These are phyloP conservation scores for Drosophila triauraria DNA, from an alignment of 1,140 invertebrate genomes.

Conservation along the genomic window DNA sequence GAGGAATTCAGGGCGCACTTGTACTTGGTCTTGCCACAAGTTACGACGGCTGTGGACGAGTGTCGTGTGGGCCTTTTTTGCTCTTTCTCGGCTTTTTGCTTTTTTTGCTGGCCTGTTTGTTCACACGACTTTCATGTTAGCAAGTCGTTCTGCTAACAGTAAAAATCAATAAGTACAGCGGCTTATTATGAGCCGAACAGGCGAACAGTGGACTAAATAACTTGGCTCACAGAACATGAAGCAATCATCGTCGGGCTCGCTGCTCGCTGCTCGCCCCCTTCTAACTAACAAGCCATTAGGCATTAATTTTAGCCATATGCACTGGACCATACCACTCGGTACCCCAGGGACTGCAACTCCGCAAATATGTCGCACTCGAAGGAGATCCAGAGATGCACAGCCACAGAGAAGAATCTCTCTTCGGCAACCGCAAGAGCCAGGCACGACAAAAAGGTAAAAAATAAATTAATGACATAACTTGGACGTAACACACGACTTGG, in stretches of 20 bases:
- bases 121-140: slow-evolving; percentile 82
- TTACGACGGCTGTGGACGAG: slow-evolving; percentile 29
- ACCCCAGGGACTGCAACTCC: slow-evolving; percentile 61
- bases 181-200: slow-evolving; percentile 61
- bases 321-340: slow-evolving; percentile 46
- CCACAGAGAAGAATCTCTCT: background rate
- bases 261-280: slow-evolving; percentile 32
- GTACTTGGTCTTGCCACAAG: slow-evolving; percentile 22
- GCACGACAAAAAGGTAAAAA: slow-evolving; percentile 67
- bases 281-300: slow-evolving; percentile 67
- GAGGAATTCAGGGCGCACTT: slow-evolving; percentile 22
- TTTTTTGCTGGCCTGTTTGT: slow-evolving; percentile 57
- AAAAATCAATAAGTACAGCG: slow-evolving; percentile 79
- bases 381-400: slow-evolving; percentile 12
- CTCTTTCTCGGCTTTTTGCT: slow-evolving; percentile 13
- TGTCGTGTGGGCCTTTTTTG: slow-evolving; percentile 24
- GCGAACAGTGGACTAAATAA: slow-evolving; percentile 70
- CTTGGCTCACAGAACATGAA: slow-evolving; percentile 69
- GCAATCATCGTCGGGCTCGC: slow-evolving; percentile 66
- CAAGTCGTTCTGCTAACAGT: slow-evolving; percentile 76
- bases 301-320: slow-evolving; percentile 80
- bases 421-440: slow-evolving; percentile 34
- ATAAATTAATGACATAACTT: slow-evolving; percentile 82
- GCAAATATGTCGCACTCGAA: slow-evolving; percentile 70
- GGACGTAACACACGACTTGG: slow-evolving; percentile 64